These are phyloP conservation scores for Acanthosepion esculentum DNA, from an alignment of 2,888 invertebrate genomes.

Conservation along the genomic window DNA sequence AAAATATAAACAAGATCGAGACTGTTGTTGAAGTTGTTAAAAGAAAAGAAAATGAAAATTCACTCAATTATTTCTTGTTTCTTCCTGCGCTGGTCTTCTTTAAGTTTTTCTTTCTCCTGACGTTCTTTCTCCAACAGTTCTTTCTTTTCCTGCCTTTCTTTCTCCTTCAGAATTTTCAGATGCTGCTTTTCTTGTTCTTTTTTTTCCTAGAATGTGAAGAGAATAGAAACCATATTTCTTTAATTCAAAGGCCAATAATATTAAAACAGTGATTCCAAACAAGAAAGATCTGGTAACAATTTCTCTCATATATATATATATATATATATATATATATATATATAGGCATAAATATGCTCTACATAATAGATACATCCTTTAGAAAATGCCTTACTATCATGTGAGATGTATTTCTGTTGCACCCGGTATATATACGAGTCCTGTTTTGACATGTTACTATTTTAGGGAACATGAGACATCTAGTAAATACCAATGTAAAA, in stretches of 20 bases:
- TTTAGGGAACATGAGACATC: no score
- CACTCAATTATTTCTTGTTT: slow-evolving; percentile 63
- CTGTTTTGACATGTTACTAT: no score
- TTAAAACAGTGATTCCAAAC: no score
- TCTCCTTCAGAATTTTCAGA: slow-evolving; percentile 56
- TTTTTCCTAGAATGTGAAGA: slow-evolving; percentile 57
- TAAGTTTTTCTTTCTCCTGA: slow-evolving; percentile 63
- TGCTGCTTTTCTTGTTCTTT: slow-evolving; percentile 58
- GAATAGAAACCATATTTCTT: slow-evolving; percentile 13
- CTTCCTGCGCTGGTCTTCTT: slow-evolving; percentile 65
- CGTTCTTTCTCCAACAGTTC: slow-evolving; percentile 63
- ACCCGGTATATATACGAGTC: no score
- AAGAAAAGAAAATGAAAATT: slow-evolving; percentile 62
- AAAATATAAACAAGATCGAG: neutral
- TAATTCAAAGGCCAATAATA: neutral
- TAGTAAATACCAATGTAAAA: no score
- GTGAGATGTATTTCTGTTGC: no score
- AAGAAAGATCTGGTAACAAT: no score
- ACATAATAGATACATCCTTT: no score
- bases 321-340: no score
- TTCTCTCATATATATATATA: no score
- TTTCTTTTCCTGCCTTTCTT: slow-evolving; percentile 57
- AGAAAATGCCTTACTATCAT: no score
- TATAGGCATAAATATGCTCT: no score
- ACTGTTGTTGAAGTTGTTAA: neutral